These are phyloP conservation scores for Pseudochirops cupreus DNA, from an alignment of 2,797 vertebrate genomes.

Conservation along the genomic window DNA sequence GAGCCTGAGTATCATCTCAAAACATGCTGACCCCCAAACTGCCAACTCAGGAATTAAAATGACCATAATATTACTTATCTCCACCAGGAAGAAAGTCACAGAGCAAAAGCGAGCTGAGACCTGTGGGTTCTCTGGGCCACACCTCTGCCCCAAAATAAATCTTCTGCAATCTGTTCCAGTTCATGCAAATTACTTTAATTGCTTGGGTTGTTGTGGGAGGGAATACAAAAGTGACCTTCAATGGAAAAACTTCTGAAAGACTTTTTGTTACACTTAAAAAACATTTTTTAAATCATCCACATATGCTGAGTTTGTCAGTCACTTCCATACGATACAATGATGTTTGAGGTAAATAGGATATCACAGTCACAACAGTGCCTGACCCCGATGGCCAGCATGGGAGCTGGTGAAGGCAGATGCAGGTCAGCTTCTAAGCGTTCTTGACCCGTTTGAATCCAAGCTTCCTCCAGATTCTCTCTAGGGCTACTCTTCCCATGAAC, in stretches of 20 bases:
- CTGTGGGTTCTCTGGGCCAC: not conserved
- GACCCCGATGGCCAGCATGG: conserved; percentile 24
- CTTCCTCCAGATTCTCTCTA: conserved; percentile 87
- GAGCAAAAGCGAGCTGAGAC: conserved; percentile 5
- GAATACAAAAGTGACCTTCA: not conserved
- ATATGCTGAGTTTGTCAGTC: conserved; percentile 34
- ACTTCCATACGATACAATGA: conserved; percentile 56
- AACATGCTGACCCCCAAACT: not conserved
- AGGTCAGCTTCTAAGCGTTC: conserved; percentile 42
- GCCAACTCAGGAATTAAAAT: not conserved
- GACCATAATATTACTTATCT: not conserved
- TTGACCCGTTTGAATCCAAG: conserved; percentile 79
- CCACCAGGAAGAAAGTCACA: not conserved
- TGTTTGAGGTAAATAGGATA: conserved; percentile 11
- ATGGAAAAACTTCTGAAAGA: not conserved
- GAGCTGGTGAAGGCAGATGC: not conserved
- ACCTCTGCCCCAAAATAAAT: not conserved
- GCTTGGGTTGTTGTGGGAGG: not conserved
- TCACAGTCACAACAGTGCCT: conserved; percentile 43
- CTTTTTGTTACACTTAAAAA: not conserved
- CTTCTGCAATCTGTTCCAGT: not conserved
- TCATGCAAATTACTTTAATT: not conserved
- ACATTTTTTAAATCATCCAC: not conserved
- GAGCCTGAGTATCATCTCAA: not conserved
- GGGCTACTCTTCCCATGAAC: conserved; percentile 92